Evolutionary conservation across 2,113 vertebrate genomes (phyloP).

Genomic region (Cynopterus brachyotis): DNA sequence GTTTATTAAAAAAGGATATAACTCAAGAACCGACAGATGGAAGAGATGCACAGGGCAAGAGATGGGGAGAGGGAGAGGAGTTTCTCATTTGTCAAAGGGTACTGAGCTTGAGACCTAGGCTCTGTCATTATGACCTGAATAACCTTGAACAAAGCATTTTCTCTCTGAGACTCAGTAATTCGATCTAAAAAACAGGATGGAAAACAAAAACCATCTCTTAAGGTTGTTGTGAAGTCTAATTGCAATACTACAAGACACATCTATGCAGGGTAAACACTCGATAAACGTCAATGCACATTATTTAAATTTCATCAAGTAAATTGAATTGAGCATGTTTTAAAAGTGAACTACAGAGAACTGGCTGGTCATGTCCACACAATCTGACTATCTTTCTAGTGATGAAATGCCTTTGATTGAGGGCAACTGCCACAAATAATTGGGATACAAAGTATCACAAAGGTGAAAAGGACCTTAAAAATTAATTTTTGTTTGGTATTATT

Average conservation of each 20-base stretch:
- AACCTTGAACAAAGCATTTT: not conserved
- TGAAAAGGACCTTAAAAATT: not conserved
- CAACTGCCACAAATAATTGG: not conserved
- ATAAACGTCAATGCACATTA: not conserved
- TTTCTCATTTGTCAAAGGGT: not conserved
- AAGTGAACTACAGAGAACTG: not conserved
- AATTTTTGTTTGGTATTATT: not conserved
- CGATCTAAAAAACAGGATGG: not conserved
- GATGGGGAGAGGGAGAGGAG: not conserved
- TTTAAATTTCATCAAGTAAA: conserved; percentile 12
- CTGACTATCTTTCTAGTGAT: not conserved
- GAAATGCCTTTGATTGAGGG: not conserved
- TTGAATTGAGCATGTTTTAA: not conserved
- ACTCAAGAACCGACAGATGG: not conserved
- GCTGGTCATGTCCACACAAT: not conserved
- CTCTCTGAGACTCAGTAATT: not conserved
- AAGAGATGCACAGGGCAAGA: not conserved
- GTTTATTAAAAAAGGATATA: not conserved
- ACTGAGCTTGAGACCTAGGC: not conserved
- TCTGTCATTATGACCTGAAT: not conserved
- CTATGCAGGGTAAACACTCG: not conserved
- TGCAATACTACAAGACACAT: not conserved
- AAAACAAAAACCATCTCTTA: not conserved
- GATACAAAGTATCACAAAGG: not conserved
- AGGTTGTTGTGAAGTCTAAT: not conserved